These are phyloP conservation scores for Xenentodon cancila DNA, from an alignment of 2,797 vertebrate species.

Conservation along the genomic window DNA sequence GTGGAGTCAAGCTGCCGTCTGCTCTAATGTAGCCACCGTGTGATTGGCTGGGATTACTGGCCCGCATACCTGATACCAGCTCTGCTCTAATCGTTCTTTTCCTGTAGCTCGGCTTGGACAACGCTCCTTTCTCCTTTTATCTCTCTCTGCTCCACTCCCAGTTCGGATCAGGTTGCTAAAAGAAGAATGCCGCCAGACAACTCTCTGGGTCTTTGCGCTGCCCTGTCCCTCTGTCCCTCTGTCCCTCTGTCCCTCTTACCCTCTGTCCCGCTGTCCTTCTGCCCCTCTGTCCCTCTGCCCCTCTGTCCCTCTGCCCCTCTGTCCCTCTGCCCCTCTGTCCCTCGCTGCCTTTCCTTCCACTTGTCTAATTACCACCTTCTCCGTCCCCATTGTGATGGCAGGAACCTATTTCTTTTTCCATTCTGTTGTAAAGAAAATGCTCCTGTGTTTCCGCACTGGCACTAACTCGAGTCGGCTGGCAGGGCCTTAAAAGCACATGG, in stretches of 20 bases:
- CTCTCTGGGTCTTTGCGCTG: conserved; percentile 42
- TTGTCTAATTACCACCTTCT: conserved; percentile 8
- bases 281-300: background rate
- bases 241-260: background rate
- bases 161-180: conserved; percentile 78
- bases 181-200: conserved; percentile 59
- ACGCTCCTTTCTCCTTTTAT: conserved; percentile 79
- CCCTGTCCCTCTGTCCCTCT: background rate
- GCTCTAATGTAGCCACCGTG: conserved; percentile 56
- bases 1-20: conserved; percentile 64
- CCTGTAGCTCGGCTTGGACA: conserved; percentile 72
- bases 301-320: conserved; percentile 15
- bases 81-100: conserved; percentile 78
- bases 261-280: conserved; percentile 4
- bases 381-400: conserved; percentile 25
- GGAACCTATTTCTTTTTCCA: conserved; percentile 27
- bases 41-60: conserved; percentile 64
- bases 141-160: conserved; percentile 56
- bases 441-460: conserved; percentile 1
- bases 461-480: conserved; percentile 43
- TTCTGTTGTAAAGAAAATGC: conserved; percentile 11
- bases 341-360: background rate
- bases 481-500: background rate
- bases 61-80: conserved; percentile 74
- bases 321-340: background rate